Evolutionary conservation across 2,888 invertebrate species (phyloP).

Genomic region (Synanthedon formicaeformis): DNA sequence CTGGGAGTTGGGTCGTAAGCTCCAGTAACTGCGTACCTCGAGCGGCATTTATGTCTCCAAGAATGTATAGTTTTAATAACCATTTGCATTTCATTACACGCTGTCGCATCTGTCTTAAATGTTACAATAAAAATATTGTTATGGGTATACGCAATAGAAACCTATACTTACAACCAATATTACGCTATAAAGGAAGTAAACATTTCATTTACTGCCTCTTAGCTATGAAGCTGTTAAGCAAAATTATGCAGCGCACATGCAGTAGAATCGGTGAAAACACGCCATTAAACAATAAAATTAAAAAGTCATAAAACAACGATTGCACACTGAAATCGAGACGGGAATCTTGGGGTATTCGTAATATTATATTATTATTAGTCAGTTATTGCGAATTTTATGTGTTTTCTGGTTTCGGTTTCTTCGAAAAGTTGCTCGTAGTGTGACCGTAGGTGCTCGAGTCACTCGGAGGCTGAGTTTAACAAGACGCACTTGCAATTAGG

Average conservation of each 20-base stretch:
- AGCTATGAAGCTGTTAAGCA: slow-evolving; percentile 38
- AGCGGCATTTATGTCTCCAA: slow-evolving; percentile 5
- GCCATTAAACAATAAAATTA: slow-evolving; percentile 52
- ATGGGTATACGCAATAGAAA: slow-evolving; percentile 4
- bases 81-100: slow-evolving; percentile 14
- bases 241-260: slow-evolving; percentile 22
- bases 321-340: slow-evolving; percentile 26
- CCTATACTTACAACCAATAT: background rate
- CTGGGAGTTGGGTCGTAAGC: slow-evolving; percentile 10
- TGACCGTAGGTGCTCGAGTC: slow-evolving; percentile 26
- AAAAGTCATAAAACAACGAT: slow-evolving; percentile 43
- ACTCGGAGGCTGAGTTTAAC: slow-evolving; percentile 31
- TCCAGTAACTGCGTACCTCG: slow-evolving; percentile 9
- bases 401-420: slow-evolving; percentile 42
- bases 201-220: slow-evolving; percentile 11
- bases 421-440: slow-evolving; percentile 38
- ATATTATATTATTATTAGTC: slow-evolving; percentile 53
- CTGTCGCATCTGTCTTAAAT: slow-evolving; percentile 14
- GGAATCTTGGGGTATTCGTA: slow-evolving; percentile 40
- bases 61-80: slow-evolving; percentile 11
- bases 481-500: slow-evolving; percentile 60
- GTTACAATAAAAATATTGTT: slow-evolving; percentile 7
- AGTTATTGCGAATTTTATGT: slow-evolving; percentile 46
- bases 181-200: background rate
- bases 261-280: slow-evolving; percentile 16